These are phyloP conservation scores for Peromyscus nudipes DNA, from an alignment of 2,797 vertebrate species.

Conservation along the genomic window DNA sequence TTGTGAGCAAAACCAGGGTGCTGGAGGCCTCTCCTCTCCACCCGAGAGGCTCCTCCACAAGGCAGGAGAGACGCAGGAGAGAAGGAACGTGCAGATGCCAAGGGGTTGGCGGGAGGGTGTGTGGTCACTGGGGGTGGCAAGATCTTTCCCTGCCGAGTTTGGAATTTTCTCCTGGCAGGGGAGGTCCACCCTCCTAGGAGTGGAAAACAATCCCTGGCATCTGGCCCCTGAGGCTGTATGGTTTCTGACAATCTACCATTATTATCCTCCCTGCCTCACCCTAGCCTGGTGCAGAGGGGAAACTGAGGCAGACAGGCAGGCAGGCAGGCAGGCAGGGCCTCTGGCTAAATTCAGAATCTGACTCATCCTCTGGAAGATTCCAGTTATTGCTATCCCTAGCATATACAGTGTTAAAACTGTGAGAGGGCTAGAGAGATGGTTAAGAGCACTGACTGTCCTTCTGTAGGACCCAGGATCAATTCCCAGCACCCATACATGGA, in stretches of 20 bases:
- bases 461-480: not conserved
- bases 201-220: conserved; percentile 81
- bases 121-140: conserved; percentile 64
- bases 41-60: not conserved
- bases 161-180: conserved; percentile 83
- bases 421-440: not conserved
- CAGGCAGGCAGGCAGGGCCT: not conserved
- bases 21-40: not conserved
- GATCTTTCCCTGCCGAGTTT: conserved; percentile 45
- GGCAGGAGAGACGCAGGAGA: not conserved
- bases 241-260: conserved; percentile 76
- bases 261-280: conserved; percentile 48
- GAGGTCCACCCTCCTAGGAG: conserved; percentile 65
- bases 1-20: not conserved
- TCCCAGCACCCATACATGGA: not conserved
- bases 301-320: conserved; percentile 63
- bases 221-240: conserved; percentile 57
- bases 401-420: not conserved
- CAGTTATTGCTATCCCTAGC: not conserved
- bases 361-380: not conserved
- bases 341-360: not conserved
- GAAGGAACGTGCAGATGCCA: not conserved
- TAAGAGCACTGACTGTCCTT: not conserved
- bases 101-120: conserved; percentile 11
- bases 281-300: conserved; percentile 39